These are phyloP conservation scores for Phacellophora camtschatica DNA, from an alignment of 30 jellyfish, hydroid and myxozoan genomes.

Conservation along the genomic window DNA sequence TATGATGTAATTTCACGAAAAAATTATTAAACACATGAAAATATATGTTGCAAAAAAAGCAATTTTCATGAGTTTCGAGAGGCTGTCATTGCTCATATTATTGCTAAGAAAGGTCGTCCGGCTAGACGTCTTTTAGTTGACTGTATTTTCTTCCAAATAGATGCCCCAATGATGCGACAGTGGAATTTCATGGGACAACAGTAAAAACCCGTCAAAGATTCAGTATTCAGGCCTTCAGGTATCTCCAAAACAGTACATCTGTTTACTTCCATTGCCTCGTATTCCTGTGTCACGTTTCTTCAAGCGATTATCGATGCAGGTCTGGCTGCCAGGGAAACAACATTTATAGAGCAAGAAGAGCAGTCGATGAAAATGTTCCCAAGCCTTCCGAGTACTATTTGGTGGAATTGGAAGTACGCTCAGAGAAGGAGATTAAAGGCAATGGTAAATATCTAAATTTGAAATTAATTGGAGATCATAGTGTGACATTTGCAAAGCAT, in stretches of 20 bases:
- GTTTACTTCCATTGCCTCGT: constrained; percentile 42
- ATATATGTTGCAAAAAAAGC: too few species aligned
- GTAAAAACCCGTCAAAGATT: not conserved
- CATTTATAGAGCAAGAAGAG: constrained; percentile 2
- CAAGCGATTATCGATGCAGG: constrained; percentile 18
- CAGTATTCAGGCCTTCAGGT: constrained; percentile 30
- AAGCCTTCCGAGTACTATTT: constrained; percentile 1
- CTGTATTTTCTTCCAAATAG: too few species aligned
- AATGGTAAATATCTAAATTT: not conserved
- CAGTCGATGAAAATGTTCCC: not conserved
- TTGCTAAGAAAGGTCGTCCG: too few species aligned
- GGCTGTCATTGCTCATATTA: too few species aligned
- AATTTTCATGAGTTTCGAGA: too few species aligned
- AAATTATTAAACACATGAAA: too few species aligned
- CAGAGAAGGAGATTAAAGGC: not conserved
- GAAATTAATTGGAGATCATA: not conserved
- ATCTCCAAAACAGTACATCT: constrained; percentile 13
- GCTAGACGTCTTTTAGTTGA: too few species aligned
- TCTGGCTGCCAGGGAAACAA: constrained; percentile 37
- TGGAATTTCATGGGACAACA: not conserved
- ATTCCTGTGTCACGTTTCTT: constrained; percentile 41
- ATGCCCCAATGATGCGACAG: constrained; percentile 11
- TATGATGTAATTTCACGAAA: too few species aligned
- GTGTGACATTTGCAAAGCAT: too few species aligned
- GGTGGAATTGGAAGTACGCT: constrained; percentile 11